Evolutionary conservation across 2,113 vertebrate species (phyloP), one percentile per base, ranked within the genome.

Genomic region (Megaptera novaeangliae): DNA sequence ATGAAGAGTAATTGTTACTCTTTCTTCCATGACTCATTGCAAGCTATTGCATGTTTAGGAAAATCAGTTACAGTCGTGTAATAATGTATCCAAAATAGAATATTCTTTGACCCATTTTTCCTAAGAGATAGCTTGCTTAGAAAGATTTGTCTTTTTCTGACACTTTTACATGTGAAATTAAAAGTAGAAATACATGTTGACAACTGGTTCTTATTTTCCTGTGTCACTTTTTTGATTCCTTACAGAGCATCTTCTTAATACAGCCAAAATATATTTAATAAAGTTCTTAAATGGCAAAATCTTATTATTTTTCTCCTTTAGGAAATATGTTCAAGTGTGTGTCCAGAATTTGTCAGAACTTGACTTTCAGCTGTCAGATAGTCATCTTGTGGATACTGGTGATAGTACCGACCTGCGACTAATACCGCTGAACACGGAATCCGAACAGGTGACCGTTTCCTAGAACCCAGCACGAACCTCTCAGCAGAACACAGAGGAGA

Each of bases 241-340:
- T 46, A 49, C 34, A 41, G 36, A 95, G 23, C 21, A 10, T 49
- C 31, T 34, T 74, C 77, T 81, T 72, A 31, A 46, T n/a, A 34
- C 41, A 74, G 88, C 52, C 34, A 29, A 78, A 59, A 9, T 55
- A 8, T 23, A 11, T 71, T 82, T 78, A 34, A 10, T 80, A 6
- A 80, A 21, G 34, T 52, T 92, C 27, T 72, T 39, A 49, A 61
- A 6, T 63, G 25, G 75, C 78, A 55, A 21, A 78, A 31, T 66
- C 41, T 18, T 29, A 6, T n/a, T 52, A 61, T 39, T 89, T 90
- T 80, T 94, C 66, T 96, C 46, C 55, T 97, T 95, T 98, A 99
- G 99, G 98, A 99, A 99, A 92, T 99, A 99, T 18, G 97, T 99
- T 97, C 99, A 99, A 98, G 99, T 99, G 96, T 99, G 99, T 74